Evolutionary conservation across 2,888 invertebrate species (phyloP).

Genomic region (Darwinula stevensoni): DNA sequence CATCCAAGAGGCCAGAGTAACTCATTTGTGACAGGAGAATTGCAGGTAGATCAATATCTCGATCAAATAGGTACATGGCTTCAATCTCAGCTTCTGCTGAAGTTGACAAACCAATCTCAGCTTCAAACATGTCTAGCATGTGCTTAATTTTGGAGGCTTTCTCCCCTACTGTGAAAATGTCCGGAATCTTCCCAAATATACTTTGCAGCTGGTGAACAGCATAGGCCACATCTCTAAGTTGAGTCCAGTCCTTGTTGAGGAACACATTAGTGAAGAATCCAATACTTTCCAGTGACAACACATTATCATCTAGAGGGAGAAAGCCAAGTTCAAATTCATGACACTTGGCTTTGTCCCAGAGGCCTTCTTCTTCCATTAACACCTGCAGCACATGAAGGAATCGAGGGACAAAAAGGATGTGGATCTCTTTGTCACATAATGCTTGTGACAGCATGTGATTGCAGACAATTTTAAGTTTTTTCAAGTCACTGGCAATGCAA

Average conservation of each 20-base stretch:
- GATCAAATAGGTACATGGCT: background rate
- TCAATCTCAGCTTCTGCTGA: background rate
- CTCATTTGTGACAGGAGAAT: background rate
- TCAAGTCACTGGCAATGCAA: background rate
- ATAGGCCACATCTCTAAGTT: background rate
- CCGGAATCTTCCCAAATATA: slow-evolving; percentile 1
- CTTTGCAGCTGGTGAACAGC: background rate
- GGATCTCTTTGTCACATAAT: background rate
- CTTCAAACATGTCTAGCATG: background rate
- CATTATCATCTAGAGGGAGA: background rate
- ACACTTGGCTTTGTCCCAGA: no score
- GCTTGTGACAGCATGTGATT: background rate
- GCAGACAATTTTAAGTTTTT: background rate
- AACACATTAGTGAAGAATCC: background rate
- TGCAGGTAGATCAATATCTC: background rate
- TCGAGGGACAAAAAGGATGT: background rate
- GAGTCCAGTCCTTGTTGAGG: background rate
- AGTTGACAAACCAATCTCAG: background rate
- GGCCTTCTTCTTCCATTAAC: background rate
- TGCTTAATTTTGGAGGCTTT: background rate
- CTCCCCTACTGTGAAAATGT: background rate
- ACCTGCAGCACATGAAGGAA: background rate
- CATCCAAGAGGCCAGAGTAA: background rate
- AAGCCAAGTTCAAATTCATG: background rate
- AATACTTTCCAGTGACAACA: background rate